Percentiles rank a stretch among this genome's conserved stretches.
Evolutionary conservation across 2,888 invertebrate genomes (phyloP).

Genomic region (Chesias legatella): DNA sequence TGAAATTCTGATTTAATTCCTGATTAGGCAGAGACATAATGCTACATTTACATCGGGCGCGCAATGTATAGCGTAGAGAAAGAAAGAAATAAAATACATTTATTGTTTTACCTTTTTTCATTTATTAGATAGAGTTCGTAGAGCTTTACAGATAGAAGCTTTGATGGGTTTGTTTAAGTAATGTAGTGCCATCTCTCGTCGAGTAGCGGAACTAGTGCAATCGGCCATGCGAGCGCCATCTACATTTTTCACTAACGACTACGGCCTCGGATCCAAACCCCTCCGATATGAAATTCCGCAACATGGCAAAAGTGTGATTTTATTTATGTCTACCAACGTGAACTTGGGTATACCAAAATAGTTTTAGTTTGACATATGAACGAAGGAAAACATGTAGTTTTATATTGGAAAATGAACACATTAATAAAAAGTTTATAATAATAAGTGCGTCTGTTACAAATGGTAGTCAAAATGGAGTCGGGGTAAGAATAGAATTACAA

Average conservation of each 20-base stretch:
- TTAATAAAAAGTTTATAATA: slow-evolving; percentile 51
- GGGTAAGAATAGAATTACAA: slow-evolving; percentile 61
- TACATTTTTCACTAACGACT: slow-evolving; percentile 19
- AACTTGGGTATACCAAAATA: slow-evolving; percentile 76
- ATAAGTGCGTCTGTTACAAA: slow-evolving; percentile 42
- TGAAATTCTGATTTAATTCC: too few species aligned
- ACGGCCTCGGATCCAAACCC: slow-evolving; percentile 18
- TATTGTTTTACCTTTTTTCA: too few species aligned
- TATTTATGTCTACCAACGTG: slow-evolving; percentile 65
- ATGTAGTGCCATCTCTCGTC: slow-evolving; percentile 32
- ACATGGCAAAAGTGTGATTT: slow-evolving; percentile 23
- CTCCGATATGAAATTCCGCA: slow-evolving; percentile 28
- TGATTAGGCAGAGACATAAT: too few species aligned
- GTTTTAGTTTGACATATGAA: slow-evolving; percentile 76
- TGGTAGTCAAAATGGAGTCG: slow-evolving; percentile 65
- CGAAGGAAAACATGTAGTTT: slow-evolving; percentile 74
- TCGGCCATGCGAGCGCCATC: slow-evolving; percentile 42
- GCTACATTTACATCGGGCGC: too few species aligned
- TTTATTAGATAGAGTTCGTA: too few species aligned
- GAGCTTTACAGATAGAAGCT: background rate
- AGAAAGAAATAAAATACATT: too few species aligned
- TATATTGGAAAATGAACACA: slow-evolving; percentile 67
- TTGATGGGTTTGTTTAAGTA: background rate
- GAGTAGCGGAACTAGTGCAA: slow-evolving; percentile 2
- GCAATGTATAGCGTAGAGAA: too few species aligned